Conservation (phyloP, 2,113 vertebrate species). For the Cinclus cinclus region DNA sequence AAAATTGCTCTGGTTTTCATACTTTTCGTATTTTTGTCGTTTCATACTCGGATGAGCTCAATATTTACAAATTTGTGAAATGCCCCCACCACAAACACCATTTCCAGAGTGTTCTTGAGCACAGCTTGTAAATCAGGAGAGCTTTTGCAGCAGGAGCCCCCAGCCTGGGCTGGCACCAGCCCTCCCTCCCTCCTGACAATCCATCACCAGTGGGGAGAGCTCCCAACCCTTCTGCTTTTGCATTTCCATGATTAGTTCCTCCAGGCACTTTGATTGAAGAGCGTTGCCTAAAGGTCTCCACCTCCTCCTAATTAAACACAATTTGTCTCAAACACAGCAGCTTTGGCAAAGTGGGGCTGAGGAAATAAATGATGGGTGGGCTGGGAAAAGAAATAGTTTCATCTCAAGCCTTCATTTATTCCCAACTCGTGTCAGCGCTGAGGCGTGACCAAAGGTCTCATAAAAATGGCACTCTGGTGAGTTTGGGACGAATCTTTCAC, state of each 20-base stretch:
- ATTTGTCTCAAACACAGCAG: not conserved
- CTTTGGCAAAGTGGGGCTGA: not conserved
- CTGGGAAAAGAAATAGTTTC: constrained; percentile 33
- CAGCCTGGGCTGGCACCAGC: not conserved
- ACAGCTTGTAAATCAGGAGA: not conserved
- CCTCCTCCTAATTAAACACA: constrained; percentile 56
- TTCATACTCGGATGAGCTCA: not conserved
- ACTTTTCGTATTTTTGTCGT: not conserved
- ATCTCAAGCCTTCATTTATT: constrained; percentile 5
- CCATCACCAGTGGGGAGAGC: not conserved
- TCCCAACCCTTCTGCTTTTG: not conserved
- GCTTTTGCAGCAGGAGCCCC: not conserved
- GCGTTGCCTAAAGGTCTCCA: constrained; percentile 35
- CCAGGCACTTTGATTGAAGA: constrained; percentile 64
- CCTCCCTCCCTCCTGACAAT: not conserved
- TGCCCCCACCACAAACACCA: not conserved
- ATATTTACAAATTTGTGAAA: not conserved
- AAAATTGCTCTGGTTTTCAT: not conserved
- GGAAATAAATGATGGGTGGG: constrained; percentile 9
- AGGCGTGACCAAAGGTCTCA: not conserved
- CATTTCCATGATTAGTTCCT: constrained; percentile 62
- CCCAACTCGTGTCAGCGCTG: not conserved
- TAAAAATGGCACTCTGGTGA: not conserved
- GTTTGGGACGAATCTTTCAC: constrained; percentile 24
- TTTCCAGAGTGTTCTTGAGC: not conserved